Conservation (phyloP, 2,888 invertebrate species). For the Nematopogon swammerdamellus region DNA sequence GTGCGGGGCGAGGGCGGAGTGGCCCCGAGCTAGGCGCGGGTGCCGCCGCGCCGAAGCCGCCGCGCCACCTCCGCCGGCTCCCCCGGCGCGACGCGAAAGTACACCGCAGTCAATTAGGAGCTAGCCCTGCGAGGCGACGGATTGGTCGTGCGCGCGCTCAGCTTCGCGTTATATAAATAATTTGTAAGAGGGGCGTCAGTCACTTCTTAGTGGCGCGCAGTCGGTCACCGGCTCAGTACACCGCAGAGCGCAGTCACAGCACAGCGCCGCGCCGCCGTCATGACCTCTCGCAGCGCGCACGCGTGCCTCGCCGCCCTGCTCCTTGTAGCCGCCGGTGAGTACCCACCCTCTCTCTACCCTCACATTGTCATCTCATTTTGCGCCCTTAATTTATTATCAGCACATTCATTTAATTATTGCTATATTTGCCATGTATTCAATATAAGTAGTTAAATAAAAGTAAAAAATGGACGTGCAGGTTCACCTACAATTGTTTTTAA, state of each 20-base stretch:
- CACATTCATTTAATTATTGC: too few species aligned
- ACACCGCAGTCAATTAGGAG: not conserved
- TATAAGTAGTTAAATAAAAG: too few species aligned
- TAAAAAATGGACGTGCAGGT: too few species aligned
- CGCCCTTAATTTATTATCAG: too few species aligned
- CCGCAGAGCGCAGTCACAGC: constrained; percentile 31
- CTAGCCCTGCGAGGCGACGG: not conserved
- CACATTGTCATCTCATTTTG: too few species aligned
- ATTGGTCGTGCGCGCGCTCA: constrained; percentile 1
- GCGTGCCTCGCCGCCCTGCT: constrained; percentile 47
- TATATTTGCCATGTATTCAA: too few species aligned
- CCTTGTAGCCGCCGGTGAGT: constrained; percentile 49
- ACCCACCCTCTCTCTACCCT: not conserved
- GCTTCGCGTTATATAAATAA: constrained; percentile 45
- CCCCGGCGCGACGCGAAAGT: not conserved
- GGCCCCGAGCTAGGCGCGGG: too few species aligned
- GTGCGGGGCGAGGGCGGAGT: too few species aligned
- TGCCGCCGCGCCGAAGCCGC: too few species aligned
- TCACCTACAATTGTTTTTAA: too few species aligned
- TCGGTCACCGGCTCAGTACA: constrained; percentile 32
- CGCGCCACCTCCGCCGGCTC: too few species aligned
- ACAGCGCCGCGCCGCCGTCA: constrained; percentile 49
- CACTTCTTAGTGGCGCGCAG: constrained; percentile 28
- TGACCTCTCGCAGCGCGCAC: constrained; percentile 51
- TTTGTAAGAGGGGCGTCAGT: constrained; percentile 46